These are phyloP conservation scores for Alces alces DNA, from an alignment of 2,113 vertebrate genomes.

Conservation along the genomic window DNA sequence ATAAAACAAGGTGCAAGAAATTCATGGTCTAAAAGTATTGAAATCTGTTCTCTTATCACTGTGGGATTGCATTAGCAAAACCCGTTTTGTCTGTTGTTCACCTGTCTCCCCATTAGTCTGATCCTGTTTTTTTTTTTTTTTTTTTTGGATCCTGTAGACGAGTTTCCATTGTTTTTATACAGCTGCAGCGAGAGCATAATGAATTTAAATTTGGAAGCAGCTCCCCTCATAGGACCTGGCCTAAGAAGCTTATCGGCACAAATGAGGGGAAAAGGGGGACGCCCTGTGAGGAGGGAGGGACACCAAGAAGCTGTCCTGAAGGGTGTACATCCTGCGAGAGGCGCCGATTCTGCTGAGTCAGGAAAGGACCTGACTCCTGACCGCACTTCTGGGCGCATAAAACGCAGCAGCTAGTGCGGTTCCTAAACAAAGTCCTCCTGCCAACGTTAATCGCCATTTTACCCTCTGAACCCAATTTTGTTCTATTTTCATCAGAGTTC, in stretches of 20 bases:
- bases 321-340: background rate
- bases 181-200: slow-evolving; percentile 37
- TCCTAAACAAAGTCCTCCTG: background rate
- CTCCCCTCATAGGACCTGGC: background rate
- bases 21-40: fast-evolving
- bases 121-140: background rate
- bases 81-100: background rate
- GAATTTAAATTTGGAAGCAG: slow-evolving; percentile 39
- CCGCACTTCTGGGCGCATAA: background rate
- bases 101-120: background rate
- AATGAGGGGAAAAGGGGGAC: background rate
- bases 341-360: background rate
- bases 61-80: background rate
- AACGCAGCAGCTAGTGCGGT: background rate
- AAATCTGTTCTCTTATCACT: background rate
- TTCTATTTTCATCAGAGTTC: background rate
- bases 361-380: background rate
- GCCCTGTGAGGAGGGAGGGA: background rate
- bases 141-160: background rate
- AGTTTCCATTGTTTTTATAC: slow-evolving; percentile 42
- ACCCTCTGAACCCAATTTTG: background rate
- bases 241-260: background rate
- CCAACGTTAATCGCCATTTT: background rate
- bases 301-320: background rate
- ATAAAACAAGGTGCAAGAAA: background rate